Evolutionary conservation across 2,888 invertebrate genomes (phyloP).

Genomic region (Parapristionchus giblindavisi): DNA sequence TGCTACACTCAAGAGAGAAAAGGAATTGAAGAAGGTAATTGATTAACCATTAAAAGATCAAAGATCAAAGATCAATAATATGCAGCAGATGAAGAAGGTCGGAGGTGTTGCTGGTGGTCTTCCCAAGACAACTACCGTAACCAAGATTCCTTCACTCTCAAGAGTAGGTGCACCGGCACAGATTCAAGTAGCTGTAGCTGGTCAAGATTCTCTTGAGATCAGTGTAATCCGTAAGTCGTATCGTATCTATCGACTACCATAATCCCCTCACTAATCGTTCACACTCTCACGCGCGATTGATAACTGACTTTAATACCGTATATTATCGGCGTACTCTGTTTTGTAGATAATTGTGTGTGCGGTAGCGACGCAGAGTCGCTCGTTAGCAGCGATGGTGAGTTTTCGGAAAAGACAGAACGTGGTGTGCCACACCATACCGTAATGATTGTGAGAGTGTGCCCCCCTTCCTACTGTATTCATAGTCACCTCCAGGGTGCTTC

Average conservation of each 20-base stretch:
- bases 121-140: slow-evolving; percentile 52
- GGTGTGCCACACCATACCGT: slow-evolving; percentile 4
- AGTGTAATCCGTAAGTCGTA: slow-evolving; percentile 57
- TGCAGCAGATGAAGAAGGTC: slow-evolving; percentile 34
- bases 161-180: slow-evolving; percentile 64
- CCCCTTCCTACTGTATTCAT: background rate
- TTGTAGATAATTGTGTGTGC: slow-evolving; percentile 20
- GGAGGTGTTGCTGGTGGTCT: slow-evolving; percentile 3
- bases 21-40: slow-evolving; percentile 34
- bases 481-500: slow-evolving; percentile 23
- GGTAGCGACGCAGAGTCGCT: slow-evolving; percentile 21
- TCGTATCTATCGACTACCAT: background rate
- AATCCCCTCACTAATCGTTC: background rate
- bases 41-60: background rate
- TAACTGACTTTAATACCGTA: background rate
- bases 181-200: slow-evolving; percentile 57
- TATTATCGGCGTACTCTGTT: background rate
- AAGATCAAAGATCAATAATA: background rate
- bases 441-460: slow-evolving; percentile 25
- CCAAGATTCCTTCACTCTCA: slow-evolving; percentile 63
- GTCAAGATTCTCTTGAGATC: slow-evolving; percentile 59
- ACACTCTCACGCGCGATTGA: background rate
- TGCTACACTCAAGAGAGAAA: slow-evolving; percentile 50
- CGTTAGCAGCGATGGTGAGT: slow-evolving; percentile 18
- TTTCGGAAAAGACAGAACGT: background rate